These are phyloP conservation scores for Heptranchias perlo DNA, from an alignment of 2,113 vertebrate genomes.

Conservation along the genomic window DNA sequence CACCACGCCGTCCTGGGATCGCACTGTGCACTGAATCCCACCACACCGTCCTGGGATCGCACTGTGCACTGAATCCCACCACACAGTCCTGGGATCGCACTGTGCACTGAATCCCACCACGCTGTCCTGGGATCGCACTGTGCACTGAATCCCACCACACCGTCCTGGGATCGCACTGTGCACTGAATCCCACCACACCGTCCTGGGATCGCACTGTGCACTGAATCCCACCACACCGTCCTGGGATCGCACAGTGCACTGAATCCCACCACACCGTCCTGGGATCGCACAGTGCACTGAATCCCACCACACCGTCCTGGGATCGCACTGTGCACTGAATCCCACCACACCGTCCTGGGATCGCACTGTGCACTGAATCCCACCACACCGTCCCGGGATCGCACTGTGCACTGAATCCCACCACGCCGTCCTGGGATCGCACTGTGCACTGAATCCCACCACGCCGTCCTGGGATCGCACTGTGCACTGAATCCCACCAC, in stretches of 20 bases:
- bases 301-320: background rate
- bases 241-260: no score
- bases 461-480: background rate
- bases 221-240: no score
- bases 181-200: background rate
- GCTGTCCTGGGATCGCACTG: background rate
- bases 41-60: background rate
- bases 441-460: background rate
- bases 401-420: no score
- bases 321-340: background rate
- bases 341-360: no score
- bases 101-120: no score
- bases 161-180: background rate
- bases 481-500: no score
- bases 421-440: background rate
- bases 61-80: background rate
- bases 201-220: no score
- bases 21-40: background rate
- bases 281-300: background rate
- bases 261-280: no score
- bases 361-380: no score
- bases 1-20: background rate
- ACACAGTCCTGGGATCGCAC: no score
- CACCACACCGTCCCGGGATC: no score
- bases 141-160: background rate